phyloP scores from a whole-genome alignment of 2,113 vertebrate species.

The Naja naja region DNA sequence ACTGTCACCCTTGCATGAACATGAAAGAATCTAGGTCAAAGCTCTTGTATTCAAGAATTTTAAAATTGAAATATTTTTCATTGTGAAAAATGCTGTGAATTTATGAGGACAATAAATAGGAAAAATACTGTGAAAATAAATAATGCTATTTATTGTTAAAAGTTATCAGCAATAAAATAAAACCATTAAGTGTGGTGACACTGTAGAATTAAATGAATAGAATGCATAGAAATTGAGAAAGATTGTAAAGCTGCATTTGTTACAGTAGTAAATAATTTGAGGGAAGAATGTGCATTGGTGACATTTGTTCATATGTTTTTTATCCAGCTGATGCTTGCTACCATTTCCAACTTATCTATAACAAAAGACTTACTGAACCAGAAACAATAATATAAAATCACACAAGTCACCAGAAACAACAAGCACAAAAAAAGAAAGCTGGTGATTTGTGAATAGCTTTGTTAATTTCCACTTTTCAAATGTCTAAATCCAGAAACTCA shows the following conservation, averaged over 20 bases:
- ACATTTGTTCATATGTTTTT: not conserved
- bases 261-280: not conserved
- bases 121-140: not conserved
- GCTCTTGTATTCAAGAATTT: not conserved
- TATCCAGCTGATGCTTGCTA: constrained; percentile 39
- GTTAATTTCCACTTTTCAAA: not conserved
- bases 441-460: not conserved
- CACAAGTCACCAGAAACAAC: not conserved
- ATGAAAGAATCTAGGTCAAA: not conserved
- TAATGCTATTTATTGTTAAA: not conserved
- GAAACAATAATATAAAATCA: not conserved
- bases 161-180: not conserved
- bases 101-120: not conserved
- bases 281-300: not conserved
- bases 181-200: not conserved
- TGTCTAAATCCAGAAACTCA: not conserved
- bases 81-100: not conserved
- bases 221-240: not conserved
- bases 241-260: not conserved
- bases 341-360: constrained; percentile 28
- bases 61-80: not conserved
- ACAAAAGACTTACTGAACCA: not conserved
- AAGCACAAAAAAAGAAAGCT: not conserved
- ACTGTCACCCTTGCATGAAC: not conserved
- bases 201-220: not conserved